phyloP scores from a whole-genome alignment of 1,140 invertebrate species.

The Coboldia fuscipes region DNA sequence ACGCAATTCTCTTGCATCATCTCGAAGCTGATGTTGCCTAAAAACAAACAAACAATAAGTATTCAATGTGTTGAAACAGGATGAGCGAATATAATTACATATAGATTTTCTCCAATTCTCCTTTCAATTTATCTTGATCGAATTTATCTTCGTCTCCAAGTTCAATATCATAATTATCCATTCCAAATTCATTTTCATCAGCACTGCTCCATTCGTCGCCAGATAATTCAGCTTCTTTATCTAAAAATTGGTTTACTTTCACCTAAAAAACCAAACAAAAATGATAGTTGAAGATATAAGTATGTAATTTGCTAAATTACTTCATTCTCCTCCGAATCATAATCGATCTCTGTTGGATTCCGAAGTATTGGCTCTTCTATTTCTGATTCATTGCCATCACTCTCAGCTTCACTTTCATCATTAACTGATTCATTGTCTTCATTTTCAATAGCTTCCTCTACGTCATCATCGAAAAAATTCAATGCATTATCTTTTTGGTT shows the following conservation, averaged over 20 bases:
- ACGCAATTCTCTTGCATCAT: conserved; percentile 51
- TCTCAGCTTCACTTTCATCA: too few relatives aligned
- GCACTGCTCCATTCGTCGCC: conserved; percentile 53
- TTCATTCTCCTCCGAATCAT: conserved; percentile 53
- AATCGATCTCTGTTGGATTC: conserved; percentile 32
- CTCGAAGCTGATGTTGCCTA: conserved; percentile 45
- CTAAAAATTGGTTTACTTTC: conserved; percentile 40
- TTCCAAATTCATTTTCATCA: conserved; percentile 48
- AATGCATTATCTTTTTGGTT: too few relatives aligned
- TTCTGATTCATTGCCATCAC: too few relatives aligned
- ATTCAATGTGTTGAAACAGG: neutral
- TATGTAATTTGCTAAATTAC: conserved; percentile 20
- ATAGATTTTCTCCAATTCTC: conserved; percentile 43
- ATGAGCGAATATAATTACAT: conserved; percentile 21
- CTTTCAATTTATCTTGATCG: conserved; percentile 34
- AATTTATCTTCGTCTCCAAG: conserved; percentile 45
- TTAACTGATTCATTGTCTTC: too few relatives aligned
- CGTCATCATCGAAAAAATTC: too few relatives aligned
- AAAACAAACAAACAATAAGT: conserved; percentile 6
- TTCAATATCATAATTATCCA: conserved; percentile 45
- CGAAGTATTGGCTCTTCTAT: too few relatives aligned
- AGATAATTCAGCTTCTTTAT: conserved; percentile 63
- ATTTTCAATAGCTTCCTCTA: conserved; percentile 22
- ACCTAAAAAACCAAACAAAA: too few relatives aligned
- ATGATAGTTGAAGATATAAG: too few relatives aligned